A percentile compares a stretch with the other conserved stretches of the same genome.
Evolutionary conservation across 2,888 invertebrate genomes (phyloP).

Genomic region (Julus scanicus): DNA sequence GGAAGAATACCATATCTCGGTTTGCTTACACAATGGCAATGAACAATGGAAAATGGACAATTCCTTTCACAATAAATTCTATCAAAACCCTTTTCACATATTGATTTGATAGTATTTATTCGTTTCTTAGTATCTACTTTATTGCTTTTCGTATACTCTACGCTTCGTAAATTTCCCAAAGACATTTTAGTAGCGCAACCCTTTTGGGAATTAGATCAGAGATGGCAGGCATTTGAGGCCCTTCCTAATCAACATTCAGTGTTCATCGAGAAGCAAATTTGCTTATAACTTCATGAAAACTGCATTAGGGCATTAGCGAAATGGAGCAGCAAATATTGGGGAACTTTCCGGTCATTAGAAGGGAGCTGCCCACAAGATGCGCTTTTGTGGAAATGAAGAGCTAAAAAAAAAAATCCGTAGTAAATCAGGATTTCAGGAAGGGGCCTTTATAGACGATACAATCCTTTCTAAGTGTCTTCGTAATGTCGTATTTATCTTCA

Average conservation of each 20-base stretch:
- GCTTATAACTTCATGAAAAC: background rate
- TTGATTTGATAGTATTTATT: too few species aligned
- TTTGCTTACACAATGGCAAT: too few species aligned
- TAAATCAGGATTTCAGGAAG: conserved; percentile 11
- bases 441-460: background rate
- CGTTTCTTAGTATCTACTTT: background rate
- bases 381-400: background rate
- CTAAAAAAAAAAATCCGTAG: background rate
- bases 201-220: background rate
- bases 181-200: background rate
- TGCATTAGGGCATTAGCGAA: background rate
- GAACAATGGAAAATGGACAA: too few species aligned
- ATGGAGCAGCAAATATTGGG: background rate
- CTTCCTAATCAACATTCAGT: background rate
- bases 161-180: background rate
- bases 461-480: background rate
- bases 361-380: background rate
- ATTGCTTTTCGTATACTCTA: too few species aligned
- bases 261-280: background rate
- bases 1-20: too few species aligned
- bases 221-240: background rate
- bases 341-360: background rate
- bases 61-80: too few species aligned
- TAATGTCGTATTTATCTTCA: conserved; percentile 19
- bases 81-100: too few species aligned